phyloP scores from a whole-genome alignment of 2,797 vertebrate genomes.

The Fistularia tabacaria region DNA sequence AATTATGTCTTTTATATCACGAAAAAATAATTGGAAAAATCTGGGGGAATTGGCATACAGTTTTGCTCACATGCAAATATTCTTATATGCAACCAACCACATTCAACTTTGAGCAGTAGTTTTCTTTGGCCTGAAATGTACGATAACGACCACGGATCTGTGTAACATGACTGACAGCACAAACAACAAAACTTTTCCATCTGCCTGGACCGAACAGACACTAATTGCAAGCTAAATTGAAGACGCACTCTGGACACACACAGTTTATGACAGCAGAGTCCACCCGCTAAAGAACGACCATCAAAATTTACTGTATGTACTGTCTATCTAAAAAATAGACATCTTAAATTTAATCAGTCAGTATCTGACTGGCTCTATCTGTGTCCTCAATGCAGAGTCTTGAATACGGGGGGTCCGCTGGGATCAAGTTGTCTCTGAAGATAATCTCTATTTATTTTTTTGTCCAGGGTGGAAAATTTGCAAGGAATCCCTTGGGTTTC shows the following conservation, averaged over 20 bases:
- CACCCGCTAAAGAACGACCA: constrained; percentile 15
- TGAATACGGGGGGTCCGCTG: constrained; percentile 35
- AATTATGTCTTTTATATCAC: constrained; percentile 65
- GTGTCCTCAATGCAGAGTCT: constrained; percentile 36
- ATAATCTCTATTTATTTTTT: constrained; percentile 77
- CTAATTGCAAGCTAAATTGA: constrained; percentile 16
- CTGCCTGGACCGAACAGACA: constrained; percentile 29
- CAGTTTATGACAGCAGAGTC: constrained; percentile 8
- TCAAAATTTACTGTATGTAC: constrained; percentile 7
- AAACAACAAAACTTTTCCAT: constrained; percentile 5
- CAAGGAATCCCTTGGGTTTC: constrained; percentile 54
- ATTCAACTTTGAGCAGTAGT: constrained; percentile 24
- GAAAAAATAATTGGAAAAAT: constrained; percentile 61
- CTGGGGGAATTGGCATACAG: constrained; percentile 33
- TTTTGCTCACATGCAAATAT: constrained; percentile 46
- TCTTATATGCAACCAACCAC: constrained; percentile 17
- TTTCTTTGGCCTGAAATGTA: constrained; percentile 19
- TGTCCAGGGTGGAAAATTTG: constrained; percentile 73
- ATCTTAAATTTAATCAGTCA: constrained; percentile 3
- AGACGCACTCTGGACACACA: constrained; percentile 16
- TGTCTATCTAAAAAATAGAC: constrained; percentile 11
- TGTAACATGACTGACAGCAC: constrained; percentile 41
- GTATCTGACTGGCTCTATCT: constrained; percentile 54
- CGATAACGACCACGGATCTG: constrained; percentile 11
- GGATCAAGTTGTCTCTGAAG: constrained; percentile 64